A percentile compares a stretch with the other conserved stretches of the same genome.
phyloP scores from a whole-genome alignment of 1,140 invertebrate genomes.

The Drosophila nikananu region DNA sequence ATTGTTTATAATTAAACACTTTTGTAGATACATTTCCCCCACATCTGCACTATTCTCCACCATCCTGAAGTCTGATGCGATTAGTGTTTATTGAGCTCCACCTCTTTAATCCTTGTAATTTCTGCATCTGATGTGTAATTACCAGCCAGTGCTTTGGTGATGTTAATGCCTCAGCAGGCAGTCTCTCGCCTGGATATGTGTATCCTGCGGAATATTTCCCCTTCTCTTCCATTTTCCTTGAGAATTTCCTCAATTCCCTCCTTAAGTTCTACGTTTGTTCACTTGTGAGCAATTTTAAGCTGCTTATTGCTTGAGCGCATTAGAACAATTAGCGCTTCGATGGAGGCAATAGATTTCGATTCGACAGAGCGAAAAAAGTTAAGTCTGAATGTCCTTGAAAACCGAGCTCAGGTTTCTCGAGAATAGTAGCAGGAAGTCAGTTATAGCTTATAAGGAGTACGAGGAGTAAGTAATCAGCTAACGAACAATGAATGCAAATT shows the following conservation, averaged over 20 bases:
- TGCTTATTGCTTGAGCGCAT: constrained; percentile 71
- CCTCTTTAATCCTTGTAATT: constrained; percentile 3
- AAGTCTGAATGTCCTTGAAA: constrained; percentile 18
- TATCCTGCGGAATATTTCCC: not conserved
- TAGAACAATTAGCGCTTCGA: constrained; percentile 67
- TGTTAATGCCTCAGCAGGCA: constrained; percentile 14
- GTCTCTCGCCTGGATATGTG: constrained; percentile 8
- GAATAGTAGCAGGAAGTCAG: not conserved
- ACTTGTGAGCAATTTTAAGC: constrained; percentile 58
- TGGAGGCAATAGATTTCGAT: constrained; percentile 38
- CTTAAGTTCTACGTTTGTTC: constrained; percentile 2
- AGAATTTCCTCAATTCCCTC: constrained; percentile 6
- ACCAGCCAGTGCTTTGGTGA: not conserved
- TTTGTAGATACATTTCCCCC: too few species aligned
- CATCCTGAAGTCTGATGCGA: not conserved
- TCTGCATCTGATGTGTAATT: constrained; percentile 18
- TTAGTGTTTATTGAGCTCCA: not conserved
- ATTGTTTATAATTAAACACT: too few species aligned
- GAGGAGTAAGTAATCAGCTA: constrained; percentile 15
- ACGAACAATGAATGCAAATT: constrained; percentile 41
- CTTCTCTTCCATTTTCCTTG: not conserved
- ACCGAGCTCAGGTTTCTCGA: not conserved
- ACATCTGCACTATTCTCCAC: not conserved
- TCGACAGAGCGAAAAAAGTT: constrained; percentile 18
- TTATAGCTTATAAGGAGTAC: not conserved